Percentiles rank a stretch among this genome's conserved stretches.
phyloP scores from a whole-genome alignment of 2,888 invertebrate genomes.

The Nematopogon swammerdamellus region DNA sequence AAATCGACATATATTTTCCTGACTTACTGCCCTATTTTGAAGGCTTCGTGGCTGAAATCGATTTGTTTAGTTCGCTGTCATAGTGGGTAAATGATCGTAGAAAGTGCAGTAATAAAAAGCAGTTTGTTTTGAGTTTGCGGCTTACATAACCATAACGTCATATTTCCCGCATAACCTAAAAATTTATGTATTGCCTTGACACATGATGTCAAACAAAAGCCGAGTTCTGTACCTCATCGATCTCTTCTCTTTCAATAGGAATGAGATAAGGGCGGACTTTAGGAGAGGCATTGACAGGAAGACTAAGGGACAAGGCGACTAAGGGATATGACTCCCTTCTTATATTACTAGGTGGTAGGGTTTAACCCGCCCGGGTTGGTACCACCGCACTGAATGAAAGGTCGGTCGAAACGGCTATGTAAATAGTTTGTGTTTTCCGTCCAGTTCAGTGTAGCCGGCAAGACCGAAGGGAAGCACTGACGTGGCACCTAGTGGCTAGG shows the following conservation, averaged over 20 bases:
- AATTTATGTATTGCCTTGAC: conserved; percentile 15
- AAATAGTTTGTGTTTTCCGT: too few relatives aligned
- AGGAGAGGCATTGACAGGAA: too few relatives aligned
- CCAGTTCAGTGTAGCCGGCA: too few relatives aligned
- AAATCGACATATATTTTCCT: background rate
- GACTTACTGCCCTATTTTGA: background rate
- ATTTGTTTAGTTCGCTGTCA: background rate
- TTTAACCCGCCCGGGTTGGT: too few relatives aligned
- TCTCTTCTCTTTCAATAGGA: conserved; percentile 4
- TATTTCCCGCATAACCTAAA: conserved; percentile 35
- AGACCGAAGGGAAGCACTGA: too few relatives aligned
- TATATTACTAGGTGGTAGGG: too few relatives aligned
- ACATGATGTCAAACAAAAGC: conserved; percentile 9
- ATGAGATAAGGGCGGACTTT: too few relatives aligned
- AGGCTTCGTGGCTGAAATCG: background rate
- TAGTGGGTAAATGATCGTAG: background rate
- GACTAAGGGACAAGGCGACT: too few relatives aligned
- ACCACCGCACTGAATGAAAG: too few relatives aligned
- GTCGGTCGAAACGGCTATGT: too few relatives aligned
- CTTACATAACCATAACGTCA: conserved; percentile 52
- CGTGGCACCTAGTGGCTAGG: too few relatives aligned
- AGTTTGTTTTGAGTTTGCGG: conserved; percentile 15
- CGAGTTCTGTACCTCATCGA: background rate
- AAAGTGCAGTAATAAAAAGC: background rate
- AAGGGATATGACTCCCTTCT: too few relatives aligned